Evolutionary conservation across 2,888 invertebrate species (phyloP).

Genomic region (Acleris cristana): DNA sequence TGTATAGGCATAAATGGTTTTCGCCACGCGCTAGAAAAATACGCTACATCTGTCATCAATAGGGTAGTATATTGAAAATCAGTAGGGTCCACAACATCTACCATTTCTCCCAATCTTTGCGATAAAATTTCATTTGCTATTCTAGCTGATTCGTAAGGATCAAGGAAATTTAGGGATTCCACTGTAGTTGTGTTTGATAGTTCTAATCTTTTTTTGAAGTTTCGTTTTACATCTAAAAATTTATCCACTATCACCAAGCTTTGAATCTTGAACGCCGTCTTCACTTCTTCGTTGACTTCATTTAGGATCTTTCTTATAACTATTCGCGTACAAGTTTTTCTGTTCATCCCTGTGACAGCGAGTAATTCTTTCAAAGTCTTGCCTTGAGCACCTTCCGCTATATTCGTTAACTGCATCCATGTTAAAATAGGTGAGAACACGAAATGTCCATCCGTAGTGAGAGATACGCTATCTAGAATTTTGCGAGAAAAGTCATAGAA

Average conservation of each 20-base stretch:
- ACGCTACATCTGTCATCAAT: conserved; percentile 58
- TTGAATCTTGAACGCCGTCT: conserved; percentile 42
- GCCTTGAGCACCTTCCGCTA: conserved; percentile 62
- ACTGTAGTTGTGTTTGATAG: conserved; percentile 53
- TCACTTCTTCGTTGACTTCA: conserved; percentile 50
- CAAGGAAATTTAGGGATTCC: conserved; percentile 54
- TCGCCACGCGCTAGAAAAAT: conserved; percentile 61
- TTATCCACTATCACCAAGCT: conserved; percentile 60
- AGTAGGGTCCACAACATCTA: conserved; percentile 49
- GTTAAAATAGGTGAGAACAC: conserved; percentile 66
- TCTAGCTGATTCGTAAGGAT: conserved; percentile 47
- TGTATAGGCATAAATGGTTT: conserved; percentile 56
- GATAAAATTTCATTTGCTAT: conserved; percentile 53
- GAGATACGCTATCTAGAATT: conserved; percentile 59
- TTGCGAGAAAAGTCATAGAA: conserved; percentile 62
- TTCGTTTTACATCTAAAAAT: conserved; percentile 53
- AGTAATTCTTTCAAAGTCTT: conserved; percentile 57
- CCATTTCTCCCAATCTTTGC: conserved; percentile 49
- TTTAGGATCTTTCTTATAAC: conserved; percentile 53
- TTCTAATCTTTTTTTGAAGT: conserved; percentile 51
- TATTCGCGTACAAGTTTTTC: conserved; percentile 57
- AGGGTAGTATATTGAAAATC: conserved; percentile 59
- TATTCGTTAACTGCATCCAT: conserved; percentile 62
- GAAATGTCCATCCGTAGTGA: conserved; percentile 60
- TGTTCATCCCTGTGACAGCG: conserved; percentile 56